phyloP scores from a whole-genome alignment of 2,888 invertebrate species.

The Dasypogon diadema region DNA sequence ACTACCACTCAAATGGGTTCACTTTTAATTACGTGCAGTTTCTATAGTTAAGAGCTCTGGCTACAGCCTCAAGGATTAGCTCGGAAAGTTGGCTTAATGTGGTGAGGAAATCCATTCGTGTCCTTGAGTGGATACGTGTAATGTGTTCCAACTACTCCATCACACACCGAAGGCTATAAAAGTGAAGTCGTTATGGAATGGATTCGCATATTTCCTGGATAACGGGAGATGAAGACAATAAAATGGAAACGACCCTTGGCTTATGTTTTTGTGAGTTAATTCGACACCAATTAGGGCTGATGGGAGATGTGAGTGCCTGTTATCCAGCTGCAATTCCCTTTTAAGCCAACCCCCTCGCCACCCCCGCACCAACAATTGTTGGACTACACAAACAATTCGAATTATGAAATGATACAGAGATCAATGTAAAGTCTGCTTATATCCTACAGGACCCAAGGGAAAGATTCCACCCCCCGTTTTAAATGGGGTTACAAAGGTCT shows the following conservation, averaged over 20 bases:
- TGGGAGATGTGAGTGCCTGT: not conserved
- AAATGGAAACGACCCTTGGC: constrained; percentile 32
- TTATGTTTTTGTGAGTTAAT: constrained; percentile 37
- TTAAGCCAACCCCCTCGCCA: no score
- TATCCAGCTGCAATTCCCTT: not conserved
- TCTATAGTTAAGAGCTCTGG: constrained; percentile 53
- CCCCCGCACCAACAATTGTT: not conserved
- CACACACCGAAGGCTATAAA: constrained; percentile 16
- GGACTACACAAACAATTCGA: not conserved
- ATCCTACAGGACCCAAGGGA: not conserved
- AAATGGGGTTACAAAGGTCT: constrained; percentile 9
- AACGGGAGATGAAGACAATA: constrained; percentile 40
- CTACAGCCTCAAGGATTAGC: constrained; percentile 52
- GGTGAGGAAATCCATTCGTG: constrained; percentile 54
- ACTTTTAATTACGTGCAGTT: constrained; percentile 56
- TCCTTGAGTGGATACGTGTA: constrained; percentile 44
- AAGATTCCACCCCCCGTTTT: not conserved
- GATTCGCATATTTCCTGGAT: constrained; percentile 44
- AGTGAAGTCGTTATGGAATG: constrained; percentile 26
- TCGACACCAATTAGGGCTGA: constrained; percentile 43
- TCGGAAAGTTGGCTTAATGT: constrained; percentile 54
- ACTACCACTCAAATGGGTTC: constrained; percentile 51
- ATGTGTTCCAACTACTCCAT: constrained; percentile 33
- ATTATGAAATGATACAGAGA: constrained; percentile 15
- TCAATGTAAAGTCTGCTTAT: constrained; percentile 1